These are phyloP conservation scores for Papilio demoleus DNA, from an alignment of 2,888 invertebrate species.

Conservation along the genomic window DNA sequence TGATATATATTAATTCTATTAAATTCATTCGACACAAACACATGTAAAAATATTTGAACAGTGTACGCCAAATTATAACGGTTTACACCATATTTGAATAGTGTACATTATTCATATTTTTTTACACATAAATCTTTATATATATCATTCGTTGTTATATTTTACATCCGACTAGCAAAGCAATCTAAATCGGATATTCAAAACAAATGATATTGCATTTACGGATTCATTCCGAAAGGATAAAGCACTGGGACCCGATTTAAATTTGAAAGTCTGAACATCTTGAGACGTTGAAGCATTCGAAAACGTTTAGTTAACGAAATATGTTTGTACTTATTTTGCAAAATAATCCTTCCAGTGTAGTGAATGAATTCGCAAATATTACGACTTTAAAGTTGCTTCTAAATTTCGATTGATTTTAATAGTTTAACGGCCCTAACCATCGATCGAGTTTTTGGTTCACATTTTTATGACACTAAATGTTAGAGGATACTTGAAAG, in stretches of 20 bases:
- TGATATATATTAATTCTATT: too few relatives aligned
- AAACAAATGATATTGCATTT: slow-evolving; percentile 29
- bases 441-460: too few relatives aligned
- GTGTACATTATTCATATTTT: too few relatives aligned
- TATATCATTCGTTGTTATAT: background rate
- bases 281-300: slow-evolving; percentile 18
- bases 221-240: slow-evolving; percentile 24
- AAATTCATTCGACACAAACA: too few relatives aligned
- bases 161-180: background rate
- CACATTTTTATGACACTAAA: too few relatives aligned
- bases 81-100: too few relatives aligned
- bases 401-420: background rate
- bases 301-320: slow-evolving; percentile 28
- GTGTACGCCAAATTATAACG: too few relatives aligned
- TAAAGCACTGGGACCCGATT: slow-evolving; percentile 10
- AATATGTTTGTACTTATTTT: slow-evolving; percentile 28
- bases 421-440: background rate
- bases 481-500: too few relatives aligned
- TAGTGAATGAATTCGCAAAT: background rate
- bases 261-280: slow-evolving; percentile 27
- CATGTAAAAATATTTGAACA: too few relatives aligned
- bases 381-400: slow-evolving; percentile 2
- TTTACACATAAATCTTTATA: too few relatives aligned
- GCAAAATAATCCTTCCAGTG: slow-evolving; percentile 1
- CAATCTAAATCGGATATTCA: slow-evolving; percentile 25